These are phyloP conservation scores for Poecile atricapillus DNA, from an alignment of 2,113 vertebrate species.

Conservation along the genomic window DNA sequence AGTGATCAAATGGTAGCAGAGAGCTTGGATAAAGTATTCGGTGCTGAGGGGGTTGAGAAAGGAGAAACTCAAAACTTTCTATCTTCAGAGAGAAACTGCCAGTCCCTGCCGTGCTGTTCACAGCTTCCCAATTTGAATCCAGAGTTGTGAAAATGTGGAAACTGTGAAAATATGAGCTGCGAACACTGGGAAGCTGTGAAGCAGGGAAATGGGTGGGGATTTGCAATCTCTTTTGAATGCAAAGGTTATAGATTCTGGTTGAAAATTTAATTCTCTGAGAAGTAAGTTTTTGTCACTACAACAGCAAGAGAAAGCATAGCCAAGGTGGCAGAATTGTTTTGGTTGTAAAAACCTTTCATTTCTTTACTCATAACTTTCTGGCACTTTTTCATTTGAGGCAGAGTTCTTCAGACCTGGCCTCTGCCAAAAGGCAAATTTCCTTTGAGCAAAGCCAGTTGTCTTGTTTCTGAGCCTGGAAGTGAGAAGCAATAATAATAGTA, in stretches of 20 bases:
- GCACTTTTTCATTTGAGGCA: not conserved
- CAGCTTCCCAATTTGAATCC: slow-evolving; percentile 47
- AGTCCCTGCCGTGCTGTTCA: not conserved
- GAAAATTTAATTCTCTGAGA: not conserved
- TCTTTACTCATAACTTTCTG: not conserved
- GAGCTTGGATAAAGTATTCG: not conserved
- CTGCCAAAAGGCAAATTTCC: not conserved
- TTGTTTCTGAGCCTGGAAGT: not conserved
- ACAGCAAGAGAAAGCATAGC: not conserved
- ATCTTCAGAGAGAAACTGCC: not conserved
- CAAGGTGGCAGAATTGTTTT: not conserved
- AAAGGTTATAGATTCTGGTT: not conserved
- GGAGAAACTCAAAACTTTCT: not conserved
- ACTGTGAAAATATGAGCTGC: slow-evolving; percentile 49
- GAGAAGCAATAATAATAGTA: not conserved
- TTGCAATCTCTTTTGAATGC: not conserved
- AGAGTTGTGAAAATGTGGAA: slow-evolving; percentile 36
- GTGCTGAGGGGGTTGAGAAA: not conserved
- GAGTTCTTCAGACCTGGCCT: not conserved
- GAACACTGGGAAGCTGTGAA: slow-evolving; percentile 33
- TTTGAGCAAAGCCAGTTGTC: not conserved
- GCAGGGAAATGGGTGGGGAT: not conserved
- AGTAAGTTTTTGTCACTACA: not conserved
- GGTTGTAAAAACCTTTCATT: not conserved
- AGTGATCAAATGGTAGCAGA: not conserved